A percentile compares a stretch with the other conserved stretches of the same genome.
Conservation (phyloP, 92 coral and sea anemone species). For the Phymanthus crucifer region DNA sequence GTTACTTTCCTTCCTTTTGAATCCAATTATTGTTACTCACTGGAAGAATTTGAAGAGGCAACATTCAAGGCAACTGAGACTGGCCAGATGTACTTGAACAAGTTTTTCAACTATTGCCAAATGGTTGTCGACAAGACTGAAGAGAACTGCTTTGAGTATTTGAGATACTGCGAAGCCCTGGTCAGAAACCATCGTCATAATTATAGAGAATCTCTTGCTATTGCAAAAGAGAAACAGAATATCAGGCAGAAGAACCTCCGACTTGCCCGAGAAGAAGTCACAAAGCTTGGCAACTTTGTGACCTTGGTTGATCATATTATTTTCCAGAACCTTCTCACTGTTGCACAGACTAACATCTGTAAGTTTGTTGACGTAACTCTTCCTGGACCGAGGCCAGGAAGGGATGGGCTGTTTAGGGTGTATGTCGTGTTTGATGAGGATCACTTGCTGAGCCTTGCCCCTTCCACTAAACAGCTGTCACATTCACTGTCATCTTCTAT, state of each 20-base stretch:
- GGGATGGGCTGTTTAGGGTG: constrained; percentile 75
- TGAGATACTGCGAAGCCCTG: constrained; percentile 90
- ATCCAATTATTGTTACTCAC: constrained; percentile 57
- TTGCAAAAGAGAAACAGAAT: constrained; percentile 72
- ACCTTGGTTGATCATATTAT: constrained; percentile 86
- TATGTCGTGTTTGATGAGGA: constrained; percentile 63
- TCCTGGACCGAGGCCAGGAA: constrained; percentile 78
- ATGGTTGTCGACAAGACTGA: constrained; percentile 87
- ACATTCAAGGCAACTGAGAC: constrained; percentile 66
- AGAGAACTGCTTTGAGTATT: constrained; percentile 93
- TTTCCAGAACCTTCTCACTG: constrained; percentile 67
- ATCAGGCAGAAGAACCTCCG: constrained; percentile 72
- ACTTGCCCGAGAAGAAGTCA: constrained; percentile 83
- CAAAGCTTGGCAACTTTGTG: constrained; percentile 72
- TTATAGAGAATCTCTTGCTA: constrained; percentile 81
- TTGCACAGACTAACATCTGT: constrained; percentile 78
- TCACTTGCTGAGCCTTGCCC: constrained; percentile 65
- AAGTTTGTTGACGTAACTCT: constrained; percentile 74
- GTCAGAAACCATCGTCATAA: constrained; percentile 74
- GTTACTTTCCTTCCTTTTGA: constrained; percentile 93
- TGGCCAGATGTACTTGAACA: constrained; percentile 73
- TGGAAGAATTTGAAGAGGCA: constrained; percentile 77
- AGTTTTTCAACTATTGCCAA: constrained; percentile 86
- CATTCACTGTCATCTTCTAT: constrained; percentile 59
- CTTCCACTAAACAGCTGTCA: constrained; percentile 62